Base-by-base conservation (phyloP, 53 echinoderm and acorn worm genomes). In the Apostichopus leukothele region DNA sequence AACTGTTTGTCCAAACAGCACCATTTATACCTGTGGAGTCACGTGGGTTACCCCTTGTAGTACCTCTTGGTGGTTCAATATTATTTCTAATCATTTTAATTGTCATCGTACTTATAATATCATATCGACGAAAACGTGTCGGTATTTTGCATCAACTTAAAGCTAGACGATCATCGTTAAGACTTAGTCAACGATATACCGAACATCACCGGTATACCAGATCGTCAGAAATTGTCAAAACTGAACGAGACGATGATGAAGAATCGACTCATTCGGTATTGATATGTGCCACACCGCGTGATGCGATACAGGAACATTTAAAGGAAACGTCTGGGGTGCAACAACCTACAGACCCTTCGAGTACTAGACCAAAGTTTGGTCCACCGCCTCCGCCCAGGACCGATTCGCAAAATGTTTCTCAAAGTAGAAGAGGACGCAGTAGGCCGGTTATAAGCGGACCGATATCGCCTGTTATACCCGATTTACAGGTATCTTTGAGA, bases 251-350 rank as follows among this genome's bases (percentile, higher is more conserved):
- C 67, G 67, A 85, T 4, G 67, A 67, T 6, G 5, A 26, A 4
- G 66, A 39, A 26, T 66, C 67, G 9, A 13, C 39, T 39, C 13
- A 66, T 39, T 85, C 85, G 12, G 93, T 96, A 53, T 88, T 88
- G 22, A 94, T 94, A 74, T 94, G 94, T 78, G 86, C 91, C 7
- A 96, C 94, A 2, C 96, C 96, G 16, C 12, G 50, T 39, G 67
- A 66, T 22, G 50, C 85, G 50, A n/a, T 50, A 67, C 23, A 85
- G 4, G 50, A 67, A 7, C 27, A 67, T 9, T 59, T 50, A 88
- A 91, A 19, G 94, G 90, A 53, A 91, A 93, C 8, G 90, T 92
- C 10, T 91, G 87, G 14, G 91, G 94, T 18, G 6, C 71, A 18
- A 19, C 63, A 11, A 11, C 63, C 63, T 11, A 11, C 63, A 13